Evolutionary conservation across 2,888 invertebrate species (phyloP).

Genomic region (Macrosiphum euphorbiae): DNA sequence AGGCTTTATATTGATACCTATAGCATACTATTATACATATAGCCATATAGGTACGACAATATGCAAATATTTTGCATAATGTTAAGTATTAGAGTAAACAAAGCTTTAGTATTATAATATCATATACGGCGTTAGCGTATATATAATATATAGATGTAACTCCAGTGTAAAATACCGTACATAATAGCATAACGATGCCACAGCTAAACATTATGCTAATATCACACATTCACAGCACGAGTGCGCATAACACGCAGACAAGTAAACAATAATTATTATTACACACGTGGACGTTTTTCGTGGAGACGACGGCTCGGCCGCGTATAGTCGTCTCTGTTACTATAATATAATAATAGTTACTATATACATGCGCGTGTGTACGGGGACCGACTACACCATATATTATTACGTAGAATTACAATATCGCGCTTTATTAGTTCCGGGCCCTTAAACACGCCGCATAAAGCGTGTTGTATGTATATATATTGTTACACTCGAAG

Average conservation of each 20-base stretch:
- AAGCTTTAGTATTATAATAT: neutral
- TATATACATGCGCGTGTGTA: neutral
- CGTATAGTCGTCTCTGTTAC: neutral
- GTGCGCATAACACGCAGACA: neutral
- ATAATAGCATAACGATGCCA: neutral
- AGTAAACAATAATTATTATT: neutral
- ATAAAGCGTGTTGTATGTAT: neutral
- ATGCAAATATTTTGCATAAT: neutral
- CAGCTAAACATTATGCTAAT: neutral
- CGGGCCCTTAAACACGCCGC: constrained; percentile 57
- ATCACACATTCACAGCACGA: neutral
- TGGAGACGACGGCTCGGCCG: neutral
- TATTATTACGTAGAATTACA: constrained; percentile 34
- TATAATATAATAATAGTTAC: neutral
- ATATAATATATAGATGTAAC: too few relatives aligned
- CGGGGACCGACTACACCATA: neutral
- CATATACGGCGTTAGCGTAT: neutral
- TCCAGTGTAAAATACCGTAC: neutral
- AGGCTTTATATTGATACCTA: neutral
- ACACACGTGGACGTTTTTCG: constrained; percentile 1
- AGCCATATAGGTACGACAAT: neutral
- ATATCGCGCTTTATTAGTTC: constrained; percentile 63
- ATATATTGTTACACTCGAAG: constrained; percentile 53
- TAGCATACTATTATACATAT: neutral
- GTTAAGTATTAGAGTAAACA: neutral